phyloP scores from a whole-genome alignment of 1,140 invertebrate genomes.

The Dendrolimus punctatus region DNA sequence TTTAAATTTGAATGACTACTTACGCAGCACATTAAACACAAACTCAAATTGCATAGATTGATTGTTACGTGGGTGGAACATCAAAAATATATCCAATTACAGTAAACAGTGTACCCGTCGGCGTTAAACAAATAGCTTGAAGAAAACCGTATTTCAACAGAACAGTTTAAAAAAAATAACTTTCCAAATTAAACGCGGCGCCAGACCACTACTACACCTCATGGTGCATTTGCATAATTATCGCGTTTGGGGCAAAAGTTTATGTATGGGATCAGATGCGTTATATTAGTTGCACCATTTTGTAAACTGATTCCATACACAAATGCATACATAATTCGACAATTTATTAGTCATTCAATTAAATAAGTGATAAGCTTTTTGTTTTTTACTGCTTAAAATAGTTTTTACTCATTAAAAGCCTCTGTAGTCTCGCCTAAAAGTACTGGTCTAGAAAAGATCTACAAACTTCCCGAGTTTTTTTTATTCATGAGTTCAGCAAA shows the following conservation, averaged over 20 bases:
- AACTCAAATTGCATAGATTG: conserved; percentile 2
- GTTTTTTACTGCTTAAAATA: too few relatives aligned
- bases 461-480: too few relatives aligned
- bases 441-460: too few relatives aligned
- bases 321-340: too few relatives aligned
- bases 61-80: conserved; percentile 18
- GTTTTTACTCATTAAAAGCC: too few relatives aligned
- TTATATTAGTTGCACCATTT: background rate
- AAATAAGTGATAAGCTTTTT: background rate
- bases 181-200: conserved; percentile 20
- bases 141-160: conserved; percentile 18
- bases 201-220: conserved; percentile 12
- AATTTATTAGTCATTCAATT: background rate
- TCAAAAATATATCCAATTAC: conserved; percentile 20
- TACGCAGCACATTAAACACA: background rate
- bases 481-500: too few relatives aligned
- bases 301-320: background rate
- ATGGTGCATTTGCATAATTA: conserved; percentile 16
- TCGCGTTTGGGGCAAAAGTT: conserved; percentile 1
- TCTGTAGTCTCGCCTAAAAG: too few relatives aligned
- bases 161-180: conserved; percentile 21
- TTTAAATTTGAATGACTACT: too few relatives aligned
- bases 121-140: conserved; percentile 20
- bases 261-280: conserved; percentile 1
- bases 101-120: conserved; percentile 20